Evolutionary conservation across 2,888 invertebrate species (phyloP), one percentile per base, ranked within the genome.

Genomic region (Tenthredo livida): DNA sequence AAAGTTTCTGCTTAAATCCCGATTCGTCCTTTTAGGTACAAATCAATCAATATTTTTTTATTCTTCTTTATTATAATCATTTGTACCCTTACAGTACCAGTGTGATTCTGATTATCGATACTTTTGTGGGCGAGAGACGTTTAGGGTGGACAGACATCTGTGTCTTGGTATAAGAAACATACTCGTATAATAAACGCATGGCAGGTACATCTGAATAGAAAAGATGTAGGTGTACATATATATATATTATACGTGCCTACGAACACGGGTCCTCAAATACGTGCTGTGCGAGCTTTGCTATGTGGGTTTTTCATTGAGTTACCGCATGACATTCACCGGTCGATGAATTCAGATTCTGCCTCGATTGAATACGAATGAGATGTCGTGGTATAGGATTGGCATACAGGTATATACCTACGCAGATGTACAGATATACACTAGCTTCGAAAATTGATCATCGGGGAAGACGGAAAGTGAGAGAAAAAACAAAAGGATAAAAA

Each of bases 261-360:
- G 12, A 21, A 54, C 54, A 43, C 33, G 67, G 67, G 17, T 77
- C 33, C 50, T n/a, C 61, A 12, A 25, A 73, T 73, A 77, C 77
- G 77, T 77, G 77, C 25, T 54, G 54, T 33, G 54, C 25, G 50
- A 77, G 37, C 37, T 40, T 40, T 50, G 61, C 40, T 80, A 61
- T 61, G 40, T 65, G 65, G 88, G 87, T 87, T 89, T 89, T 89
- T 88, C 89, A 89, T 89, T 87, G 89, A 89, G 89, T 89, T 89
- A 89, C 87, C 88, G 80, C 88, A 87, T 87, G 88, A 85, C 86
- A 87, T 86, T 87, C 87, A 67, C 86, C 86, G 86, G 85, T 86
- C 86, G 88, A 89, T 80, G 80, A 80, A 80, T 80, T 80, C 80
- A 77, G 77, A 77, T 77, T 77, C 33, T 77, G n/a, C 33, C 54